Evolutionary conservation across 1,140 invertebrate genomes (phyloP).

Genomic region (Platyscapa corneri): DNA sequence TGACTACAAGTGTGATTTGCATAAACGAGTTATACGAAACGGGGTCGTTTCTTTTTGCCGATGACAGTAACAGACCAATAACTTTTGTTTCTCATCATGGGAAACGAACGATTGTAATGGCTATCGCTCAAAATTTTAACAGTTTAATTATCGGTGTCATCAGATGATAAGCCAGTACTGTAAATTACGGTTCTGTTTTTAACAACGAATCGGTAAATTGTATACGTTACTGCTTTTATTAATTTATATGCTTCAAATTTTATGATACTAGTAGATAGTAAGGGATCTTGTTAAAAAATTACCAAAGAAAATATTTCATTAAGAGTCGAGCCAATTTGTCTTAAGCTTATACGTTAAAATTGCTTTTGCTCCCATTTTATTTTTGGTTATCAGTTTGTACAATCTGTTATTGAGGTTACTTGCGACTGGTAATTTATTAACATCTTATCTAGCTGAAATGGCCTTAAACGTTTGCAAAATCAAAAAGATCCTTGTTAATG

Average conservation of each 20-base stretch:
- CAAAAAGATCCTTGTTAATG: neutral
- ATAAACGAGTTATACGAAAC: slow-evolving; percentile 19
- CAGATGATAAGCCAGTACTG: neutral
- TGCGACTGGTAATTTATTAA: too few species aligned
- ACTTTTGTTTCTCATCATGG: slow-evolving; percentile 15
- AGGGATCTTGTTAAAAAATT: neutral
- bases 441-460: neutral
- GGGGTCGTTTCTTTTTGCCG: slow-evolving; percentile 1
- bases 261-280: neutral
- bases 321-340: neutral
- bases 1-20: slow-evolving; percentile 2
- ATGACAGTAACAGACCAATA: slow-evolving; percentile 25
- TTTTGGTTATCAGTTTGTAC: too few species aligned
- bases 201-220: neutral
- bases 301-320: neutral
- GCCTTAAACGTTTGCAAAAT: neutral
- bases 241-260: neutral
- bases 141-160: neutral
- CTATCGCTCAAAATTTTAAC: neutral
- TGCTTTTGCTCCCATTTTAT: too few species aligned
- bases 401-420: too few species aligned
- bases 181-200: neutral
- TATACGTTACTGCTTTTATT: neutral
- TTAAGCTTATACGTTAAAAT: neutral
- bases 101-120: neutral